Evolutionary conservation across 2,888 invertebrate genomes (phyloP).

Genomic region (Stratiomys singularior): DNA sequence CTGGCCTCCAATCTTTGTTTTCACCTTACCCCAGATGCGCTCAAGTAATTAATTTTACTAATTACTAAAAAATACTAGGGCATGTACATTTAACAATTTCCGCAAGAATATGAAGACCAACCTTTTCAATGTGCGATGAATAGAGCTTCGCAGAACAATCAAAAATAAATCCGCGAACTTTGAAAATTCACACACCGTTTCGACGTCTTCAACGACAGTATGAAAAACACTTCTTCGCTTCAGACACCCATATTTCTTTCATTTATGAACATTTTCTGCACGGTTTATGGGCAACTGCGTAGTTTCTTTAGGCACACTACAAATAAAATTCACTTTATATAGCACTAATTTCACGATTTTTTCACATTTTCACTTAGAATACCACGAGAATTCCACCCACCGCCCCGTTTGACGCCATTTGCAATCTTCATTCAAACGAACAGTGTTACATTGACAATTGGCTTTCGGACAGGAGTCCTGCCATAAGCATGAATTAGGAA

Average conservation of each 20-base stretch:
- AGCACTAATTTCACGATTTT: not conserved
- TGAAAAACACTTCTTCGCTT: not conserved
- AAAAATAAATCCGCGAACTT: not conserved
- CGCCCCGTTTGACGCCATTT: conserved; percentile 33
- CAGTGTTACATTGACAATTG: conserved; percentile 33
- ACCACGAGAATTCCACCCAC: conserved; percentile 6
- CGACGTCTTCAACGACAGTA: not conserved
- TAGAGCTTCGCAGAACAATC: no score
- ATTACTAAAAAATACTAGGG: no score
- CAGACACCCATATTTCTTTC: no score
- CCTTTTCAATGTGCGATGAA: no score
- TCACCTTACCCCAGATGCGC: no score
- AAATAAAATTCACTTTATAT: not conserved
- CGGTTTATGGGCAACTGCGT: not conserved
- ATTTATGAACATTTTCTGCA: no score
- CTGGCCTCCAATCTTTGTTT: no score
- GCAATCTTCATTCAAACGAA: conserved; percentile 23
- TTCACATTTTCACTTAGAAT: conserved; percentile 28
- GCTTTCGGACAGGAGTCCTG: conserved; percentile 5
- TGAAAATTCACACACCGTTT: not conserved
- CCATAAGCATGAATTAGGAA: not conserved
- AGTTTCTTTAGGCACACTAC: not conserved
- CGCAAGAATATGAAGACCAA: no score
- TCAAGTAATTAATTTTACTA: no score
- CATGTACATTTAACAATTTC: no score